These are phyloP conservation scores for Uropetala carovei DNA, from an alignment of 2,888 invertebrate species.

Conservation along the genomic window DNA sequence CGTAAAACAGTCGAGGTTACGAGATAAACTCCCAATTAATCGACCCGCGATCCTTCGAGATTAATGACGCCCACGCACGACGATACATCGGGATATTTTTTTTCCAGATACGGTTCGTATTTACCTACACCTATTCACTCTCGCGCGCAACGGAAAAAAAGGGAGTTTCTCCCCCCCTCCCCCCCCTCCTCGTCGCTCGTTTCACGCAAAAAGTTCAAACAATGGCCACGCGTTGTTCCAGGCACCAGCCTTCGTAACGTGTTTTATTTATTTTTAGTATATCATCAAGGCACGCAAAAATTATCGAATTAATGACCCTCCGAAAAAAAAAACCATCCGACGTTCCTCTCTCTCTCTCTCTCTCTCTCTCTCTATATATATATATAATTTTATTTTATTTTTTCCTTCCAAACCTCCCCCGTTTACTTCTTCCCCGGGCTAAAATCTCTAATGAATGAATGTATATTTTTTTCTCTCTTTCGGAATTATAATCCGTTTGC, in stretches of 20 bases:
- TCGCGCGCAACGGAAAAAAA: not conserved
- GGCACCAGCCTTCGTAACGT: not conserved
- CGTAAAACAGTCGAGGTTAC: not conserved
- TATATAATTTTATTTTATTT: too few relatives aligned
- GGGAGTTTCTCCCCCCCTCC: too few relatives aligned
- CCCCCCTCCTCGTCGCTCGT: too few relatives aligned
- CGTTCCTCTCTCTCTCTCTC: too few relatives aligned
- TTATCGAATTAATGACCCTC: conserved; percentile 4
- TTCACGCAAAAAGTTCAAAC: not conserved
- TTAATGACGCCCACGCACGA: not conserved
- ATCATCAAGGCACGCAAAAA: not conserved
- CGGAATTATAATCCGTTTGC: conserved; percentile 21
- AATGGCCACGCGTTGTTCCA: conserved; percentile 8
- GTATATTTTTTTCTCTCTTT: not conserved
- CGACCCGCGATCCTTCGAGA: not conserved
- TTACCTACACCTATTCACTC: conserved; percentile 8
- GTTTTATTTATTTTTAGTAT: not conserved
- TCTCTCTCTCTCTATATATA: too few relatives aligned
- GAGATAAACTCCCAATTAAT: not conserved
- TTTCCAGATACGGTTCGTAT: not conserved
- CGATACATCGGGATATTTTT: not conserved
- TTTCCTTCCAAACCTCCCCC: not conserved
- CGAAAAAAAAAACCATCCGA: not conserved
- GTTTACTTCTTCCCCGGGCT: not conserved
- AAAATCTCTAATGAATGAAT: not conserved